Conservation (phyloP, 2,888 invertebrate species). For the Hecatera dysodea region DNA sequence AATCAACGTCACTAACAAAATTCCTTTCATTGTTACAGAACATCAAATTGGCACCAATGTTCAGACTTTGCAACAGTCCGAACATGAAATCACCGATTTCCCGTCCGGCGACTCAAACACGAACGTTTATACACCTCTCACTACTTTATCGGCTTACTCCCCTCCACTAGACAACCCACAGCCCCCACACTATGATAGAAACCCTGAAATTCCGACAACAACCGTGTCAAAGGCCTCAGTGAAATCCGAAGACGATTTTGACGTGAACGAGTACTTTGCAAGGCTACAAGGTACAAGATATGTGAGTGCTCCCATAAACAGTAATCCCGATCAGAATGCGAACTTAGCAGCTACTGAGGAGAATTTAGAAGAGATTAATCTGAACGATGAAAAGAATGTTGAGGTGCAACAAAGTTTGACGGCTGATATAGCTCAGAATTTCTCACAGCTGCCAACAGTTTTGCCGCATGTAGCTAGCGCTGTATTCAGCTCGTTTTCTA, state of each 20-base stretch:
- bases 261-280: slow-evolving; percentile 88
- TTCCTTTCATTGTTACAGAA: slow-evolving; percentile 81
- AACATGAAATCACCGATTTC: slow-evolving; percentile 71
- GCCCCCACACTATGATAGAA: slow-evolving; percentile 31
- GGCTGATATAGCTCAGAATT: slow-evolving; percentile 89
- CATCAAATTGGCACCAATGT: slow-evolving; percentile 71
- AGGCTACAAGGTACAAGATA: slow-evolving; percentile 86
- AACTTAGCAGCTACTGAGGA: slow-evolving; percentile 86
- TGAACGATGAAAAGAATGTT: slow-evolving; percentile 78
- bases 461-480: slow-evolving; percentile 92
- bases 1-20: slow-evolving; percentile 18
- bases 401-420: slow-evolving; percentile 82
- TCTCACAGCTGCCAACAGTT: slow-evolving; percentile 91
- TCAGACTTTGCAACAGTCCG: slow-evolving; percentile 74
- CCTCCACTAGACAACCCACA: slow-evolving; percentile 50
- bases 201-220: slow-evolving; percentile 45
- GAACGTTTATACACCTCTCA: slow-evolving; percentile 62
- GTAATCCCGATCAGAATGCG: slow-evolving; percentile 87
- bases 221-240: slow-evolving; percentile 75
- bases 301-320: slow-evolving; percentile 84
- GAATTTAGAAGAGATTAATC: slow-evolving; percentile 84
- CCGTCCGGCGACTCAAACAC: slow-evolving; percentile 79
- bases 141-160: slow-evolving; percentile 50
- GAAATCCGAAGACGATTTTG: slow-evolving; percentile 86
- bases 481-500: slow-evolving; percentile 92